These are phyloP conservation scores for Cathartes aura DNA, from an alignment of 2,113 vertebrate genomes.

Conservation along the genomic window DNA sequence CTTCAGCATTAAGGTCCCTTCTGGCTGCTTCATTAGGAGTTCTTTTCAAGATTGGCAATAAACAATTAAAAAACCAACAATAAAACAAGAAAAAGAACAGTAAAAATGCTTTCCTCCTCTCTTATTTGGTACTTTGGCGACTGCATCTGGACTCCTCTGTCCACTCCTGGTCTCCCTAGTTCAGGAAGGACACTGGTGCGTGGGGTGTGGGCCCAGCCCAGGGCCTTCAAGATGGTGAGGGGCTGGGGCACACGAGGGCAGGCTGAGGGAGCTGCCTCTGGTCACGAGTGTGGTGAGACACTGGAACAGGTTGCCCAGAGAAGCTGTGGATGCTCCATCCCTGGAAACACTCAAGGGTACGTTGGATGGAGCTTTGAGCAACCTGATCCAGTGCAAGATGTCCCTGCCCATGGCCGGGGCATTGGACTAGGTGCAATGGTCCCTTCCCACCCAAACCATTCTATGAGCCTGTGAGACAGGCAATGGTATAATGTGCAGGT, in stretches of 20 bases:
- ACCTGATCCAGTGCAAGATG: not conserved
- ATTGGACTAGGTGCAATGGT: not conserved
- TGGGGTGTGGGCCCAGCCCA: not conserved
- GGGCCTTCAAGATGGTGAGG: not conserved
- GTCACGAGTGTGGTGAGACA: not conserved
- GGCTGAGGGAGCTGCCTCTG: not conserved
- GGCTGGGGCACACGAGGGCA: fast-evolving
- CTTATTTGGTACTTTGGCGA: not conserved
- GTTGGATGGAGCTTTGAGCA: not conserved
- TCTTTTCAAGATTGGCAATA: not conserved
- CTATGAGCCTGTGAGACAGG: not conserved
- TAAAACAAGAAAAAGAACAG: not conserved
- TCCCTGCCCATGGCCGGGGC: not conserved
- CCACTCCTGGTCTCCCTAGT: not conserved
- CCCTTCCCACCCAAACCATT: not conserved
- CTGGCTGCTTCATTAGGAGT: not conserved
- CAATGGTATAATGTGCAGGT: not conserved
- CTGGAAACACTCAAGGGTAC: not conserved
- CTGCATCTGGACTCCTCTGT: not conserved
- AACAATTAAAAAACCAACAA: not conserved
- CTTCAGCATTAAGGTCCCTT: not conserved
- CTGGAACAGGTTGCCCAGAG: not conserved
- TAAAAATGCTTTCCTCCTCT: not conserved
- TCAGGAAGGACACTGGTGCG: not conserved
- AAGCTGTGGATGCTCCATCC: not conserved